Base-by-base conservation (phyloP, 2,888 invertebrate species). In the Drosophila robusta region DNA sequence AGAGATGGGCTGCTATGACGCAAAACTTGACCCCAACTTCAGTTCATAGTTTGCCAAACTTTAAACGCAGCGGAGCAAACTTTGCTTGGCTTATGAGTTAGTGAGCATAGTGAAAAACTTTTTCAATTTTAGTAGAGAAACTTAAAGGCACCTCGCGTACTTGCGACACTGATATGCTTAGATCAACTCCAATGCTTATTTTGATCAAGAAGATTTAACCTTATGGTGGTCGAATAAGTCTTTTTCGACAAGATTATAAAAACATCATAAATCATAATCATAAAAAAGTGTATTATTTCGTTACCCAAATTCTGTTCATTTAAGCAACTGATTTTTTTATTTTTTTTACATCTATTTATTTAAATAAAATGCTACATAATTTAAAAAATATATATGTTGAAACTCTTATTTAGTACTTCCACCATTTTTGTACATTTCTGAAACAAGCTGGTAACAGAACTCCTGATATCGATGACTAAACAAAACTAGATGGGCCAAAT, bases 91-190 rank as follows among this genome's bases (percentile, higher is more conserved):
- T 49, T 49, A 34, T 54, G 52, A 26, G 4, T 46, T 49, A 46
- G 45, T 24, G 47, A 44, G 24, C 36, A 34, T 18, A 44, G 39
- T 41, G 41, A 9, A 61, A 71, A 80, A 81, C 58, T 78, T 85
- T 85, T 78, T 68, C 75, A 78, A 80, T 77, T 85, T 84, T 75
- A 78, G 75, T 78, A 71, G 77, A 81, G 80, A 86, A 81, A 78
- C 66, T 72, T 83, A 58, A 70, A 66, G 70, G 71, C 69, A 57
- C 68, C 46, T 26, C 41, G 42, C 50, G 36, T 26, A 42, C 38
- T 58, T 4, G 3, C 3, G 22, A 22, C 22, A 16, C 63, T 54
- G 41, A 52, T 16, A 24, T 36, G 8, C n/a, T 7, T 14, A 16
- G 29, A 44, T 41, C 24, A 38, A 50, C 24, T 38, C 0, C 11